Conservation (phyloP, 1,140 invertebrate genomes). For the Saxidomus purpurata region DNA sequence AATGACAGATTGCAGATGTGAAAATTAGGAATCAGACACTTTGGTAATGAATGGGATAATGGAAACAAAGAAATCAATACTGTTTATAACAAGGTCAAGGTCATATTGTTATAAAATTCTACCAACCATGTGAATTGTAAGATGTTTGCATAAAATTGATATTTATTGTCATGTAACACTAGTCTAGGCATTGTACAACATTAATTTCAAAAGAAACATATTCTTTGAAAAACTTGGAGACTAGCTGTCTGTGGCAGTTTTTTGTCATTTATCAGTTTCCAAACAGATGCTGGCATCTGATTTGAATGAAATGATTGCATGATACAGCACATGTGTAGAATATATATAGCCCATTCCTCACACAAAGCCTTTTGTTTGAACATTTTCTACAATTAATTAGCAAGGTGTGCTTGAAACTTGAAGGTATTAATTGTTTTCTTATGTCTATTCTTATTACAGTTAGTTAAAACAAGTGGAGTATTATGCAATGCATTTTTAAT, state of each 20-base stretch:
- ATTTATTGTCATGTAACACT: too few species aligned
- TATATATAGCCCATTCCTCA: background rate
- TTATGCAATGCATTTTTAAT: background rate
- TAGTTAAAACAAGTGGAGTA: background rate
- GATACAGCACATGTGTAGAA: background rate
- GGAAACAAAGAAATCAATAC: conserved; percentile 35
- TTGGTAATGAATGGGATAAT: background rate
- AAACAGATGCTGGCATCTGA: background rate
- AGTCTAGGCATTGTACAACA: too few species aligned
- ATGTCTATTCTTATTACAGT: background rate
- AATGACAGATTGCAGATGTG: conserved; percentile 5
- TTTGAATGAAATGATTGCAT: background rate
- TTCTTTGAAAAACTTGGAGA: too few species aligned
- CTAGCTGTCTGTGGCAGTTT: background rate
- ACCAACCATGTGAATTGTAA: too few species aligned
- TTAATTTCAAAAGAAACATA: too few species aligned
- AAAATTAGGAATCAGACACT: background rate
- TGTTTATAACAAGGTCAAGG: background rate
- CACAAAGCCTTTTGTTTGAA: conserved; percentile 27
- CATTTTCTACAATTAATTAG: background rate
- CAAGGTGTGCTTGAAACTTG: background rate
- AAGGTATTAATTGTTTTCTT: background rate
- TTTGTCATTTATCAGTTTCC: conserved; percentile 9
- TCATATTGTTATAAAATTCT: too few species aligned
- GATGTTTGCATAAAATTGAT: too few species aligned